These are phyloP conservation scores for Pollenia griseotomentosa DNA, from an alignment of 2,888 invertebrate species.

Conservation along the genomic window DNA sequence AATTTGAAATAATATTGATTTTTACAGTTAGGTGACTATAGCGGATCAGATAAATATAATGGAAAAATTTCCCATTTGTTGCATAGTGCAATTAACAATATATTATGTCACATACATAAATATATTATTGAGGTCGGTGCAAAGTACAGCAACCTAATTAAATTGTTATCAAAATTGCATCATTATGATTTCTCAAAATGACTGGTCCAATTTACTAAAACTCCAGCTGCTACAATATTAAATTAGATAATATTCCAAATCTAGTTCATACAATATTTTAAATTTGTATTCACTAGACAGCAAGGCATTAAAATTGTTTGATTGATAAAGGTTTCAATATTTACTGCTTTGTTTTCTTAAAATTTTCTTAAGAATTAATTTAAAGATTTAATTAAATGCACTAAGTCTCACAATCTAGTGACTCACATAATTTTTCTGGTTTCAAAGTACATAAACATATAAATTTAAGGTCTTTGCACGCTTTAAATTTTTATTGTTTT, in stretches of 20 bases:
- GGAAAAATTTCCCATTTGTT: too few species aligned
- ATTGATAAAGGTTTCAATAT: too few species aligned
- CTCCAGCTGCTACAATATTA: constrained; percentile 36
- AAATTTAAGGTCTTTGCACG: not conserved
- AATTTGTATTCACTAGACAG: constrained; percentile 5
- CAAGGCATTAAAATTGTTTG: constrained; percentile 19
- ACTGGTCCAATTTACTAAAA: constrained; percentile 22
- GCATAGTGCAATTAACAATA: too few species aligned
- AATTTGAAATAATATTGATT: too few species aligned
- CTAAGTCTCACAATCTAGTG: not conserved
- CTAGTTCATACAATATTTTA: too few species aligned
- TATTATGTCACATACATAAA: not conserved
- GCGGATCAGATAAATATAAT: too few species aligned
- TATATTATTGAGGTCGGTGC: constrained; percentile 19
- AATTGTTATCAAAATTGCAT: constrained; percentile 52
- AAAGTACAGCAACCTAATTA: constrained; percentile 45
- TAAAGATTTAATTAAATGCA: not conserved
- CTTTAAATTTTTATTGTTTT: constrained; percentile 18
- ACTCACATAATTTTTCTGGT: not conserved
- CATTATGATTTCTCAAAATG: constrained; percentile 16
- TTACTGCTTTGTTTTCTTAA: too few species aligned
- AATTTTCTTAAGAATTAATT: not conserved
- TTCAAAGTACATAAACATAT: not conserved
- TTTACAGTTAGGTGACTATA: too few species aligned
- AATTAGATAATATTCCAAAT: constrained; percentile 9